These are phyloP conservation scores for Ciconia stormi DNA, from an alignment of 2,113 vertebrate genomes.

Conservation along the genomic window DNA sequence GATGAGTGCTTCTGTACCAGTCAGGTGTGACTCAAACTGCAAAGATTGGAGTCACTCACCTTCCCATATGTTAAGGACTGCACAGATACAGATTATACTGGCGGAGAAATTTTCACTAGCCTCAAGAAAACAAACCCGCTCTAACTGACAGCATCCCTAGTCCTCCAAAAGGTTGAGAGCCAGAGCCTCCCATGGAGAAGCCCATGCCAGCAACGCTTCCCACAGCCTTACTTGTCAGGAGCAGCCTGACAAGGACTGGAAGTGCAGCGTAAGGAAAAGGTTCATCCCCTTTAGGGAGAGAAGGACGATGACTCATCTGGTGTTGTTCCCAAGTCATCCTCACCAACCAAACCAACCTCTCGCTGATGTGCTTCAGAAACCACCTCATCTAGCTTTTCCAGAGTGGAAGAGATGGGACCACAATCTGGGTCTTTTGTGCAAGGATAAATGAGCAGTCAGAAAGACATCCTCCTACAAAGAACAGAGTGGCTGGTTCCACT, in stretches of 20 bases:
- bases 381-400: background rate
- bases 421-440: background rate
- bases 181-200: background rate
- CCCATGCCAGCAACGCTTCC: fast-evolving
- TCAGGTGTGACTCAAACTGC: background rate
- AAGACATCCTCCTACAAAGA: background rate
- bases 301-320: background rate
- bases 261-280: background rate
- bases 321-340: background rate
- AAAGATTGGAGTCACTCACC: background rate
- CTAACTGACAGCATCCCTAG: background rate
- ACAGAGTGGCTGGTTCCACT: background rate
- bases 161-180: background rate
- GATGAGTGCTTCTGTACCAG: background rate
- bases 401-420: background rate
- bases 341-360: background rate
- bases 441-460: background rate
- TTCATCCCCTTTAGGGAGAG: background rate
- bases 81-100: background rate
- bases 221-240: background rate
- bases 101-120: background rate
- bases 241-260: background rate
- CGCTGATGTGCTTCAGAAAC: background rate
- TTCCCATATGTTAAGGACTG: background rate
- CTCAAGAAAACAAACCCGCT: background rate